phyloP scores from a whole-genome alignment of 2,113 vertebrate species.

The Psittacara wagleri region DNA sequence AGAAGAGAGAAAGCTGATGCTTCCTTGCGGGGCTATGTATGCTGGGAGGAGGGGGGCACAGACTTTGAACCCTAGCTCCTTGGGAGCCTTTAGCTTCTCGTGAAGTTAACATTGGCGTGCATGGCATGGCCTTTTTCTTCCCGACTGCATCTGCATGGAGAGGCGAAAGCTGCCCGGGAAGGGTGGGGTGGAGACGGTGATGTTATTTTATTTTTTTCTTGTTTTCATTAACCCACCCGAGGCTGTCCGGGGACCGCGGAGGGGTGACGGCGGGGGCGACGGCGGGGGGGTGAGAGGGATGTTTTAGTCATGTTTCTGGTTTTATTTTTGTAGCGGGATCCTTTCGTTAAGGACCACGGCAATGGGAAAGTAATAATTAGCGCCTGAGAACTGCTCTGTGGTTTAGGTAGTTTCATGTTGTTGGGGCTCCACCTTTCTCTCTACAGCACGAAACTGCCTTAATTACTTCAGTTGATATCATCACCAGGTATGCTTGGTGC shows the following conservation, averaged over 20 bases:
- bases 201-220: constrained; percentile 1
- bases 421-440: constrained; percentile 94
- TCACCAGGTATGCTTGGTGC: constrained; percentile 77
- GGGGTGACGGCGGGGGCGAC: background rate
- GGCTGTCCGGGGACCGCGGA: background rate
- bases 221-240: constrained; percentile 6
- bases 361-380: constrained; percentile 64
- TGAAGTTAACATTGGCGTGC: background rate
- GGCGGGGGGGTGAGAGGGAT: background rate
- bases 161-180: background rate
- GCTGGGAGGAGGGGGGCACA: background rate
- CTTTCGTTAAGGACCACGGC: constrained; percentile 63
- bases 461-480: constrained; percentile 94
- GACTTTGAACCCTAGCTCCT: constrained; percentile 51
- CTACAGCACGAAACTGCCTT: constrained; percentile 98
- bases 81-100: constrained; percentile 9
- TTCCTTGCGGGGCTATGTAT: background rate
- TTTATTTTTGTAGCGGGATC: constrained; percentile 66
- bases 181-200: background rate
- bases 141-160: constrained; percentile 8
- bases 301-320: constrained; percentile 49
- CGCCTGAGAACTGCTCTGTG: constrained; percentile 88
- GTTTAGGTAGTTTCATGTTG: constrained; percentile 99
- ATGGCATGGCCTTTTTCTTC: background rate
- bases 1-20: background rate